Base-by-base conservation (phyloP, 2,888 invertebrate species). In the Teinopalpus imperialis region DNA sequence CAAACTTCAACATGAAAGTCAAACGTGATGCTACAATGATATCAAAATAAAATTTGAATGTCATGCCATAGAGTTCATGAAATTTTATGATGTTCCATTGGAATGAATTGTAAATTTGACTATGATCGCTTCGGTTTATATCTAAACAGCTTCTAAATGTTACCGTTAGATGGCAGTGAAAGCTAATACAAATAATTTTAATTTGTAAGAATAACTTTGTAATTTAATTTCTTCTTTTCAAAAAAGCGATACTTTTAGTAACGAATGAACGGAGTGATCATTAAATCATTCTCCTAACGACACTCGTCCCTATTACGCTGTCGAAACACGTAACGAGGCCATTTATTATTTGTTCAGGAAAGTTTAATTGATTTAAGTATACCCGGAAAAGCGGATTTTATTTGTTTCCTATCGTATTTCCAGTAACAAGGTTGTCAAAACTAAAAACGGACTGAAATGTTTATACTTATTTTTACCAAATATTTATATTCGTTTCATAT, bases 331-430 rank as follows among this genome's bases (percentile, higher is more conserved):
- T 45, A 39, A 45, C 32, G 32, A 45, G 27, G 37, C 32, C 20
- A 45, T 39, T 45, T 45, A 39, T 44, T 18, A 37, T 44, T 44
- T 44, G 44, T 45, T 45, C 31, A 27, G 32, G 14, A 27, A 45
- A 32, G 32, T 45, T 45, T 37, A 37, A 44, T 44, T 44, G 44
- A 44, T 44, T 44, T 37, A 44, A 44, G 37, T 44, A 31, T 44
- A 24, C 12, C 30, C 12, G n/a, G 16, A 36, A 16, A 18, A 37
- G 30, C 10, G 27, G 23, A 36, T 43, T 36, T 43, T 16, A 23
- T 43, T 35, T 30, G 26, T 37, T 31, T 24, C 12, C 27, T 13
- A 12, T 21, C 7, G n/a, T 26, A 18, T 24, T 30, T n/a, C 18
- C 9, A 6, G 20, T 9, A 23, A 12, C 4, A 23, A 26, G 4